phyloP scores from a whole-genome alignment of 1,140 invertebrate species.

The Apis florea region DNA sequence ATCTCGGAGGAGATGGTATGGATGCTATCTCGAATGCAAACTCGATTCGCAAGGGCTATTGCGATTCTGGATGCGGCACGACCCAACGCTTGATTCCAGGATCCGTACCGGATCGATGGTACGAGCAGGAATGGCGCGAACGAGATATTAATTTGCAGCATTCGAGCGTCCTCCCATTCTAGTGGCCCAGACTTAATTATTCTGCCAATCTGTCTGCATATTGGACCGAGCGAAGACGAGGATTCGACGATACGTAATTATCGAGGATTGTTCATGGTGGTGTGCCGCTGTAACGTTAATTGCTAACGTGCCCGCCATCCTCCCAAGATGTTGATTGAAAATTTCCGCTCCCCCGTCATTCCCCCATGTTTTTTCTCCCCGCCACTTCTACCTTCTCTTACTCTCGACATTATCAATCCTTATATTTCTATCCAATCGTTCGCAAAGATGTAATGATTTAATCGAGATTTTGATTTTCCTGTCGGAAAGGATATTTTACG shows the following conservation, averaged over 20 bases:
- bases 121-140: constrained; percentile 40
- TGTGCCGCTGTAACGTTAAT: constrained; percentile 35
- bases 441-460: no score
- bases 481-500: no score
- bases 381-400: no score
- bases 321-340: constrained; percentile 9
- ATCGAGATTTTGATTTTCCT: no score
- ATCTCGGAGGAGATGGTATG: neutral
- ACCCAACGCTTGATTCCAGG: constrained; percentile 30
- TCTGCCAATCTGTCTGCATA: constrained; percentile 62
- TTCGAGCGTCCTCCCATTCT: constrained; percentile 53
- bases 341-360: constrained; percentile 5
- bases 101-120: constrained; percentile 54
- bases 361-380: neutral
- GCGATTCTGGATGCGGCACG: constrained; percentile 34
- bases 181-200: constrained; percentile 59
- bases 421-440: neutral
- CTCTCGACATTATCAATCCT: no score
- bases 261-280: constrained; percentile 53
- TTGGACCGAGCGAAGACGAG: constrained; percentile 51
- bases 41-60: constrained; percentile 50
- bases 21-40: constrained; percentile 53
- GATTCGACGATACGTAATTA: constrained; percentile 57
- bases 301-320: constrained; percentile 17
- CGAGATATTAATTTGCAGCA: constrained; percentile 64